These are phyloP conservation scores for Argynnis bischoffii DNA, from an alignment of 2,888 invertebrate genomes.

Conservation along the genomic window DNA sequence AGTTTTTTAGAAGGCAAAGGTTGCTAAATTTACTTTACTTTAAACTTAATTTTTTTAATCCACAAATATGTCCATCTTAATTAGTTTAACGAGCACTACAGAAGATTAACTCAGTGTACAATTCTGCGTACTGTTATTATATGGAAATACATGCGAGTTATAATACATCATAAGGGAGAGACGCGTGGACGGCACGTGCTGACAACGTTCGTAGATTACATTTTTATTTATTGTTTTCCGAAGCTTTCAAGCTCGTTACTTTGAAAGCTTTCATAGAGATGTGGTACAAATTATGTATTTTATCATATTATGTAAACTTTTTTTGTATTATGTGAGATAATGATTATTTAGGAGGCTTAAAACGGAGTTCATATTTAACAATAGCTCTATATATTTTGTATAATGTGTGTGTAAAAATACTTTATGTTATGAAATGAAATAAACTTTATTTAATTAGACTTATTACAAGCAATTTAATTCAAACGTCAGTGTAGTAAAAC, in stretches of 20 bases:
- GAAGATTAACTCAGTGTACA: constrained; percentile 59
- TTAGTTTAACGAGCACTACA: constrained; percentile 55
- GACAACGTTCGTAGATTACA: constrained; percentile 22
- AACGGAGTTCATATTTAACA: no score
- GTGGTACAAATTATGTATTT: not conserved
- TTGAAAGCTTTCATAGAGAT: constrained; percentile 13
- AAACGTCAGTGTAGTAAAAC: no score
- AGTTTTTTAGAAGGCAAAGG: no score
- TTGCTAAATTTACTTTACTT: no score
- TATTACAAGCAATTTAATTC: no score
- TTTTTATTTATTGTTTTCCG: constrained; percentile 27
- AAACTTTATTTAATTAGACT: no score
- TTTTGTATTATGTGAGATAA: not conserved
- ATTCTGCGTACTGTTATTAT: constrained; percentile 69
- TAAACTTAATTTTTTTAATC: not conserved
- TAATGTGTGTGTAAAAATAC: no score
- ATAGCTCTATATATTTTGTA: no score
- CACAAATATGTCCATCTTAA: constrained; percentile 50
- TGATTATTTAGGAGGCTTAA: no score
- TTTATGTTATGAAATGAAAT: no score
- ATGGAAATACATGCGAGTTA: constrained; percentile 35
- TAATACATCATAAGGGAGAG: constrained; percentile 47
- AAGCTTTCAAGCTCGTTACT: constrained; percentile 12
- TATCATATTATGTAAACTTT: not conserved
- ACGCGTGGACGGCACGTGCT: constrained; percentile 46